Evolutionary conservation across 2,113 vertebrate species (phyloP), one percentile per base, ranked within the genome.

Genomic region (Sinocyclocheilus anshuiensis): DNA sequence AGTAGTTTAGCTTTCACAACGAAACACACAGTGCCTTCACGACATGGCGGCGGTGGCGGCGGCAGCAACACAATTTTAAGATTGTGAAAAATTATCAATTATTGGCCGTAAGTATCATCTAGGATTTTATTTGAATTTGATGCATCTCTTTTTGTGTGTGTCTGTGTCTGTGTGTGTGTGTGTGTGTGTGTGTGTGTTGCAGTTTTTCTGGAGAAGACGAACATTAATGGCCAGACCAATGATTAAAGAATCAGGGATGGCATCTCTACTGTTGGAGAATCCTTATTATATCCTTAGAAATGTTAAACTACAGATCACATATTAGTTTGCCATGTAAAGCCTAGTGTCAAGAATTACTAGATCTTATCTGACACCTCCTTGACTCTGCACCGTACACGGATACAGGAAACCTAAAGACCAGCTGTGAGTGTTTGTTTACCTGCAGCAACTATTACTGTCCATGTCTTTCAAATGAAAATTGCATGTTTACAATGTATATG

Each of bases 401-500:
- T 97, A 95, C 91, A 96, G 98, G 85, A 99, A 99, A 95, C 98
- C 98, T 26, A 99, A 97, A 92, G 97, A 99, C 92, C 98, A 99
- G 90, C 65, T 96, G 98, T 99, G 94, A 99, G 97, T 99, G 90
- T 86, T 77, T 55, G 50, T 10, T 74, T 74, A 42, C 36, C 2
- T 20, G n/a, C 22, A 53, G 69, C 33, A 72, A 4, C 36, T 24
- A 13, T 75, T 42, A 3, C 4, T 24, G 42, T 24, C 42, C 22
- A 24, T 74, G 48, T 55, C 50, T 77, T 33, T 7, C 22, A 18
- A 59, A 20, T 12, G 39, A 22, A 29, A 29, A 11, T 4, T 22
- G 6, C 72, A 71, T 22, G n/a, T 76, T 11, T 88, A 33, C 74
- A 22, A 7, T 22, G 12, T 18, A 20, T 78, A 53, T 45, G 89